Evolutionary conservation across 2,888 invertebrate genomes (phyloP).

Genomic region (Alloscopus bannaensis): DNA sequence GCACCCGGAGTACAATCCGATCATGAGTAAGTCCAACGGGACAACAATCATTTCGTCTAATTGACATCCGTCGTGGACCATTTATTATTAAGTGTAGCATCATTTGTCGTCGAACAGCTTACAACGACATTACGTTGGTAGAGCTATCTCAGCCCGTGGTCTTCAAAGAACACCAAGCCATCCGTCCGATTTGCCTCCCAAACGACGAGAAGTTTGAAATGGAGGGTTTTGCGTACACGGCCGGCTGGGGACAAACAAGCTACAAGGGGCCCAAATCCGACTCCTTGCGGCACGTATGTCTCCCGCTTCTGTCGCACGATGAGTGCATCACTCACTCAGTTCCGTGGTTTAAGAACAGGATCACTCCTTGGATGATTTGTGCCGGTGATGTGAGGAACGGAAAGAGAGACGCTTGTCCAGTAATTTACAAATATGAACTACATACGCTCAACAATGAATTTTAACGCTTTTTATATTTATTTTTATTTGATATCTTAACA

Average conservation of each 20-base stretch:
- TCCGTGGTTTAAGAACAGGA: slow-evolving; percentile 40
- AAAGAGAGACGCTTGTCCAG: slow-evolving; percentile 50
- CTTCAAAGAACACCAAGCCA: slow-evolving; percentile 18
- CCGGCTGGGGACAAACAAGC: slow-evolving; percentile 59
- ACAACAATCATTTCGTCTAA: too few relatives aligned
- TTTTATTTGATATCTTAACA: slow-evolving; percentile 4
- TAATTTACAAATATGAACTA: too few relatives aligned
- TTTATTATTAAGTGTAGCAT: background rate
- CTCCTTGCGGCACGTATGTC: slow-evolving; percentile 43
- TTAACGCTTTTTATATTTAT: background rate
- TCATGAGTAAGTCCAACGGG: slow-evolving; percentile 51
- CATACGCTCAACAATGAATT: too few relatives aligned
- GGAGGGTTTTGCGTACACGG: slow-evolving; percentile 40
- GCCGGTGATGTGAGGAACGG: slow-evolving; percentile 59
- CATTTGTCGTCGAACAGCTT: slow-evolving; percentile 16
- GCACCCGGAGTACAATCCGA: slow-evolving; percentile 55
- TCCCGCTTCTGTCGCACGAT: slow-evolving; percentile 40
- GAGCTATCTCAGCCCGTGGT: slow-evolving; percentile 57
- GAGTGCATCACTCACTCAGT: slow-evolving; percentile 40
- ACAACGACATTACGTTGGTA: slow-evolving; percentile 61
- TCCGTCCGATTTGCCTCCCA: slow-evolving; percentile 64
- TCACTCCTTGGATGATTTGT: slow-evolving; percentile 62
- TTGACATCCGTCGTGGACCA: background rate
- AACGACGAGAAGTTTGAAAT: slow-evolving; percentile 22
- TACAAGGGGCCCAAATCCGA: slow-evolving; percentile 56